Percentiles rank a stretch among this genome's conserved stretches.
Evolutionary conservation across 2,113 vertebrate genomes (phyloP).

Genomic region (Heteronetta atricapilla): DNA sequence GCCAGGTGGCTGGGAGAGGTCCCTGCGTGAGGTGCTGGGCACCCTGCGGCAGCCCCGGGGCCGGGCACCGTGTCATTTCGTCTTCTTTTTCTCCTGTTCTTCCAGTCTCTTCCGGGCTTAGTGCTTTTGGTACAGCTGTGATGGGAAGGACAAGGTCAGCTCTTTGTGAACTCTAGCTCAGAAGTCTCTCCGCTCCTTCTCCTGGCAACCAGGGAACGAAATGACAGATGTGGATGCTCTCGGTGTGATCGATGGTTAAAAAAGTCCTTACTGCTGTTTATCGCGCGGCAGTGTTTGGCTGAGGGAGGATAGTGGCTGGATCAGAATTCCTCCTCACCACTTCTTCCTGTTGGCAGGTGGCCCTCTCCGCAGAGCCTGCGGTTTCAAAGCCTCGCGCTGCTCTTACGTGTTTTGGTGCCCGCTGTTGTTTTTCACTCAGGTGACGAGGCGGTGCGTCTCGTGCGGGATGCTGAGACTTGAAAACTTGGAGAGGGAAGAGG

Average conservation of each 20-base stretch:
- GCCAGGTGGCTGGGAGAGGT: too few species aligned
- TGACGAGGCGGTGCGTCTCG: neutral
- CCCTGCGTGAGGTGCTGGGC: too few species aligned
- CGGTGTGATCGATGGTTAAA: neutral
- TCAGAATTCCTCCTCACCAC: conserved; percentile 39
- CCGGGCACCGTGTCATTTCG: neutral
- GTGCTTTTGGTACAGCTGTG: conserved; percentile 7
- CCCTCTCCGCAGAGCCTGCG: conserved; percentile 9
- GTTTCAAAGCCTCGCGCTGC: neutral
- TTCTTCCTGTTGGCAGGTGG: conserved; percentile 60
- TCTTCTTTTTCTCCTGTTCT: neutral
- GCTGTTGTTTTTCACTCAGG: neutral
- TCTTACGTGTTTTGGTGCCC: neutral
- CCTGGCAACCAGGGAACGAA: neutral
- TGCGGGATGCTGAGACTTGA: neutral
- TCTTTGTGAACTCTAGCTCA: neutral
- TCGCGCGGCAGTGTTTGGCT: neutral
- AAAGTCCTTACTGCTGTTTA: conserved; percentile 20
- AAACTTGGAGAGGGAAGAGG: neutral
- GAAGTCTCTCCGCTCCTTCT: conserved; percentile 23
- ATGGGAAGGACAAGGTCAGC: neutral
- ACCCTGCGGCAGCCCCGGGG: neutral
- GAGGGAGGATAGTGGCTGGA: conserved; percentile 38
- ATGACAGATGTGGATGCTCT: conserved; percentile 4
- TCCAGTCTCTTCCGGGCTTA: neutral